These are phyloP conservation scores for Tolmerus cingulatus DNA, from an alignment of 2,888 invertebrate genomes.

Conservation along the genomic window DNA sequence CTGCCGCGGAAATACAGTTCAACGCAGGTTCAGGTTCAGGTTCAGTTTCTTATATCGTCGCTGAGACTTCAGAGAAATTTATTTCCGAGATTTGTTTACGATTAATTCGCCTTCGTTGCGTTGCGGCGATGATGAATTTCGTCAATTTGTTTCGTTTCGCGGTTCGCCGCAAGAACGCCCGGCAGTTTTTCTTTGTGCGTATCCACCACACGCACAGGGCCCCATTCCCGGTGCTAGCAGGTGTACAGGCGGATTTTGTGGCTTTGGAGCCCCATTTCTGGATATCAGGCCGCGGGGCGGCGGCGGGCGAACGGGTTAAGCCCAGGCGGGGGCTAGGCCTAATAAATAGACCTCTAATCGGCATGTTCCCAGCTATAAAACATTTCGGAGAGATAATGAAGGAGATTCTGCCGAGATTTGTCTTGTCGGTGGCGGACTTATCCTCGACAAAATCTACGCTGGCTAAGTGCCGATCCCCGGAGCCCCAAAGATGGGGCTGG, in stretches of 20 bases:
- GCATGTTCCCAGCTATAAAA: background rate
- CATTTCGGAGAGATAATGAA: background rate
- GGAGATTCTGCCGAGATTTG: conserved; percentile 8
- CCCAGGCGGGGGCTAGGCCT: background rate
- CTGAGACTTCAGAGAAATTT: background rate
- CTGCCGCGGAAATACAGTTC: background rate
- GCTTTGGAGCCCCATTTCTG: background rate
- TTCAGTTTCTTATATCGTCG: background rate
- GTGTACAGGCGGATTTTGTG: background rate
- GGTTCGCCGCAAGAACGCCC: background rate
- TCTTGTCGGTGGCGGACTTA: background rate
- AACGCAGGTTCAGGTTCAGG: background rate
- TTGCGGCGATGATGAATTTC: conserved; percentile 19
- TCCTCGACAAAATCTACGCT: background rate
- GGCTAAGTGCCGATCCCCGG: background rate
- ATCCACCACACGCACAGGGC: background rate
- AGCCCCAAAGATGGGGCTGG: background rate
- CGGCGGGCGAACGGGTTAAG: background rate
- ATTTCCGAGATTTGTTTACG: conserved; percentile 2
- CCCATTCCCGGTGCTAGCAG: background rate
- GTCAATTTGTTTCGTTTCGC: conserved; percentile 14
- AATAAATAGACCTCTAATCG: conserved; percentile 15
- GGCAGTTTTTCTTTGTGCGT: background rate
- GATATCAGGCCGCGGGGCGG: background rate
- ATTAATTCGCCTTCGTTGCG: background rate